These are phyloP conservation scores for Sebastes flavidus DNA, from an alignment of 2,797 vertebrate species.

Conservation along the genomic window DNA sequence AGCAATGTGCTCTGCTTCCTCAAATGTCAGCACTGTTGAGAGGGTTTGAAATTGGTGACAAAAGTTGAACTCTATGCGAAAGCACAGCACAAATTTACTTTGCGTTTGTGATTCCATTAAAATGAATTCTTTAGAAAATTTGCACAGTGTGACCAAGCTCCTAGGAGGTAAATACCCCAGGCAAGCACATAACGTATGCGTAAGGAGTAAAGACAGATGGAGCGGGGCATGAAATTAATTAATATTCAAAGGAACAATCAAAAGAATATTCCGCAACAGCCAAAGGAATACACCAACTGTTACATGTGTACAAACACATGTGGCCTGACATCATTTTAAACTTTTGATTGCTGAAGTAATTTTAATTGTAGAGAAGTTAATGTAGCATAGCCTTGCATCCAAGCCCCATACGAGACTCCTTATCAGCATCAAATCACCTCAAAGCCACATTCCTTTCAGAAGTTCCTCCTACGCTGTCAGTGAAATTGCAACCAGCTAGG, in stretches of 20 bases:
- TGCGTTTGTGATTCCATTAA: background rate
- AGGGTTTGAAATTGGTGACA: background rate
- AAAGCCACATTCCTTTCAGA: conserved; percentile 54
- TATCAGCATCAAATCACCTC: conserved; percentile 57
- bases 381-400: conserved; percentile 55
- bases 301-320: conserved; percentile 5
- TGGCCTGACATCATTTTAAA: conserved; percentile 29
- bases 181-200: background rate
- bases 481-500: conserved; percentile 67
- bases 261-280: background rate
- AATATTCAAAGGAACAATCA: conserved; percentile 4
- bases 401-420: conserved; percentile 38
- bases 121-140: background rate
- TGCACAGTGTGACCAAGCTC: background rate
- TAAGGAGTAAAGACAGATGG: background rate
- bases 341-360: conserved; percentile 54
- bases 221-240: background rate
- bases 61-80: background rate
- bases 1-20: background rate
- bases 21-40: background rate
- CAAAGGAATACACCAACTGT: conserved; percentile 8
- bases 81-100: background rate
- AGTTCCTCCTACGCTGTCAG: conserved; percentile 42
- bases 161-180: background rate
- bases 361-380: conserved; percentile 56